A percentile compares a stretch with the other conserved stretches of the same genome.
phyloP scores from a whole-genome alignment of 2,888 invertebrate genomes.

The Agonopterix alstromeriana region DNA sequence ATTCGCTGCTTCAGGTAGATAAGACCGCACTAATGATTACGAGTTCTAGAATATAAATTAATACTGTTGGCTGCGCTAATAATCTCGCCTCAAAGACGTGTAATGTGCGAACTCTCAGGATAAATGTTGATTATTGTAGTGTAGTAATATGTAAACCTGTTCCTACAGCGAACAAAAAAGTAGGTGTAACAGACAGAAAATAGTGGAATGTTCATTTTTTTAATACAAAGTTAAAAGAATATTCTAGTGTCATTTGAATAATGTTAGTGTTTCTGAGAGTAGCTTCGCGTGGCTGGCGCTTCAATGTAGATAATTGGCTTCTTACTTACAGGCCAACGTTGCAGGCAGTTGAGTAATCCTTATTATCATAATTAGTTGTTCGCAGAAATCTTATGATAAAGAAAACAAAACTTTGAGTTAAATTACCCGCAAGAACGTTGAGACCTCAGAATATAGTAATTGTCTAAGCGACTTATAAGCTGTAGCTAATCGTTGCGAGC shows the following conservation, averaged over 20 bases:
- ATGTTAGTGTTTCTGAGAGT: slow-evolving; percentile 27
- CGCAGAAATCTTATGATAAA: slow-evolving; percentile 6
- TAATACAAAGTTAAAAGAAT: background rate
- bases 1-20: slow-evolving; percentile 5
- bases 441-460: slow-evolving; percentile 9
- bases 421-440: slow-evolving; percentile 5
- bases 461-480: slow-evolving; percentile 13
- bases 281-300: slow-evolving; percentile 35
- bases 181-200: background rate
- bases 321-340: slow-evolving; percentile 35
- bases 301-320: slow-evolving; percentile 37
- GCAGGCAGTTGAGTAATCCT: slow-evolving; percentile 30
- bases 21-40: slow-evolving; percentile 14
- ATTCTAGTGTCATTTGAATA: slow-evolving; percentile 18
- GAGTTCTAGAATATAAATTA: slow-evolving; percentile 13
- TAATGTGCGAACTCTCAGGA: too few relatives aligned
- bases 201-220: background rate
- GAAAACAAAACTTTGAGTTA: slow-evolving; percentile 6
- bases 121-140: background rate
- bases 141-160: too few relatives aligned
- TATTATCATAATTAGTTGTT: slow-evolving; percentile 28
- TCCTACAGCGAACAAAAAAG: too few relatives aligned
- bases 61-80: slow-evolving; percentile 1
- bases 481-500: slow-evolving; percentile 14
- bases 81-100: too few relatives aligned